Base-by-base conservation (phyloP, 92 coral and sea anemone species). In the Parazoanthus darwini region DNA sequence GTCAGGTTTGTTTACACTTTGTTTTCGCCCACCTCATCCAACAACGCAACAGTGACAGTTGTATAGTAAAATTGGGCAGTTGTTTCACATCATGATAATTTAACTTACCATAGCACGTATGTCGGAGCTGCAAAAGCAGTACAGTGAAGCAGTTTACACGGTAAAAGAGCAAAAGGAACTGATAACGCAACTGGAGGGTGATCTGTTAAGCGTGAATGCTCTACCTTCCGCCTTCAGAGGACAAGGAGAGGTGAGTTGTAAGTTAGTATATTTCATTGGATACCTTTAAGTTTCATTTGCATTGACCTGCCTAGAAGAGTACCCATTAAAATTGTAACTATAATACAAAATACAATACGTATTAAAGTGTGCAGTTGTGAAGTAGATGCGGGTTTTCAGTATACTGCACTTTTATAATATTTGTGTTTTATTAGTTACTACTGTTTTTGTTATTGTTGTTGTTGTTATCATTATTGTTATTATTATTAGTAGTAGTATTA, bases 181-280 rank as follows among this genome's bases (percentile, higher is more conserved):
- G 65, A 97, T 97, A 38, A 72, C 93, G n/a, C 97, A 97, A 35
- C 95, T 97, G 82, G 99, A 97, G 82, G 88, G 94, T 38, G 99
- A 97, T 54, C 91, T 97, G 44, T 95, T 97, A n/a, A 95, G 98
- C 88, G 99, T 97, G 54, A 97, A 97, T 88, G 99, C 98, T 13
- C 87, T 95, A 1, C 99, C 99, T 3, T 91, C 98, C 50, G 93
- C 94, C 76, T 94, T 89, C 85, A 94, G 99, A 18, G 99, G 99
- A 2, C 99, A 97, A 90, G 99, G 99, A 88, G 98, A 96, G 95
- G 96, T 94, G 16, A 85, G 90, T 67, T 1, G n/a, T n/a, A 20
- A 23, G 16, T 42, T 25, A 72, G 1, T 13, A 14, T 13, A 54
- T 2, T 15, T 54, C 18, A 54, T 11, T 14, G 18, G 18, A 54